Evolutionary conservation across 92 coral and sea anemone species (phyloP), one percentile per base, ranked within the genome.

Genomic region (Epizoanthus rinbou): DNA sequence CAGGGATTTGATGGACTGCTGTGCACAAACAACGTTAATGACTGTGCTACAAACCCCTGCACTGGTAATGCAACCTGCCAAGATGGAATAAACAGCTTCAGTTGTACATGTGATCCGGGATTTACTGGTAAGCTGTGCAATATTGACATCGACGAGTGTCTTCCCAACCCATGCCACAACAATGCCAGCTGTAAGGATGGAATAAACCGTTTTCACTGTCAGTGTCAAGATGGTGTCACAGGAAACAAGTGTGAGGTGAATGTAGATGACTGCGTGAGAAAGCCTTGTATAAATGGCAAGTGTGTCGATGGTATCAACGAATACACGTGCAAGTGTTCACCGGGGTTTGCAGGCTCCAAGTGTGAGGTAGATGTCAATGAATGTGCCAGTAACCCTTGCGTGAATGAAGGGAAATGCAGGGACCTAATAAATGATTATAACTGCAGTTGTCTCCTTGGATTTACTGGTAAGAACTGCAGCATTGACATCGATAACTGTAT

Each of bases 181-280:
- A 79, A 79, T 73, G 86, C 72, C 14, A 71, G 54, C 23, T 83
- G 86, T 41, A 45, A 25, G 19, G 53, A 57, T 8, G 73, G 75
- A 22, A 45, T 57, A 21, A 83, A 28, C 31, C 72, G 57, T 19
- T 79, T 79, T 14, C 41, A 43, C 43, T 83, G 86, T 72, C 28
- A 37, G 9, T 83, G 86, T 72, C 70, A 28, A 17, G 80, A 83
- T 8, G 86, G 86, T 18, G 72, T 39, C 41, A 70, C 75, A 0
- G 80, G 80, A 31, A 70, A 83, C 13, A 71, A 56, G 63, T 83
- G 86, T n/a, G 88, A 84, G 56, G 89, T 53, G 18, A 85, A 88
- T 43, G 33, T 85, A 23, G 68, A 83, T 8, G 89, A 86, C 41
- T 89, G 92, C 35, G 74, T 64, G 0, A 23, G 53, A 4, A 73